A percentile compares a stretch with the other conserved stretches of the same genome.
These are phyloP conservation scores for Himantopus leucocephalus DNA, from an alignment of 2,113 vertebrate species.

Conservation along the genomic window DNA sequence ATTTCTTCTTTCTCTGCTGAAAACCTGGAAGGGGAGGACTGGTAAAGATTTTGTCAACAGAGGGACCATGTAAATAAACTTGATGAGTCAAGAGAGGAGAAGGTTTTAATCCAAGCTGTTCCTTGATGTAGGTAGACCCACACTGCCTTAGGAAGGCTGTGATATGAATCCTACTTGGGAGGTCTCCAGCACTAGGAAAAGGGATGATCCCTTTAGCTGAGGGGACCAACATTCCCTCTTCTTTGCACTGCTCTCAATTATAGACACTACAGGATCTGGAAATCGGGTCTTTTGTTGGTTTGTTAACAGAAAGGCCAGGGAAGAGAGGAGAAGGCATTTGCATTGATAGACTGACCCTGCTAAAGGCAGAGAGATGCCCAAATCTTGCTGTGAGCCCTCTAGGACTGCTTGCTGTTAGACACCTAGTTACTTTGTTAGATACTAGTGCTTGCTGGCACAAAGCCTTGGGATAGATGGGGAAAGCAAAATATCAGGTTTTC, in stretches of 20 bases:
- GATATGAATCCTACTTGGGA: neutral
- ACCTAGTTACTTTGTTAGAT: neutral
- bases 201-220: neutral
- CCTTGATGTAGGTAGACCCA: neutral
- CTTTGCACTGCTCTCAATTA: neutral
- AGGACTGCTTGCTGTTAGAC: neutral
- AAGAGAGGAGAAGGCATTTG: rapidly evolving
- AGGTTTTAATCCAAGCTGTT: neutral
- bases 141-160: neutral
- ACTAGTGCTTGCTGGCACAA: neutral
- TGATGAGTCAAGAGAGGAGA: neutral
- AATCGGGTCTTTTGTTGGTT: neutral
- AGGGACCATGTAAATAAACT: neutral
- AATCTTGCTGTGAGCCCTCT: neutral
- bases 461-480: neutral
- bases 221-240: neutral
- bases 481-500: neutral
- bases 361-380: neutral
- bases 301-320: neutral
- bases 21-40: neutral
- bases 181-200: neutral
- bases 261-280: neutral
- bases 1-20: neutral
- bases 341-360: neutral
- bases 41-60: neutral